Evolutionary conservation across 2,113 vertebrate species (phyloP).

Genomic region (Climacteris rufus): DNA sequence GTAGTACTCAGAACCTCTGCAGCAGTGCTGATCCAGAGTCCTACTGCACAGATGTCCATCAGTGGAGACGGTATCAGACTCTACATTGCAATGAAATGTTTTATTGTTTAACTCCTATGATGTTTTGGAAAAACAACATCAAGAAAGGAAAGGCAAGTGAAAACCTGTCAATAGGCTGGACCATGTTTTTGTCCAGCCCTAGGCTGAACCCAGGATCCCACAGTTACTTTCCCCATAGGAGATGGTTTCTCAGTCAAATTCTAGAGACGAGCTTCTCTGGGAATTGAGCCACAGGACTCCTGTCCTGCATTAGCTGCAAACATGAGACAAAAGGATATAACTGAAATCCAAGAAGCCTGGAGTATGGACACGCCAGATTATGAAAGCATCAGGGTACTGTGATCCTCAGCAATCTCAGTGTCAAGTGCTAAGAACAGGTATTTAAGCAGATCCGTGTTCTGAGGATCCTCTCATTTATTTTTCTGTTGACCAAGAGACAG

Average conservation of each 20-base stretch:
- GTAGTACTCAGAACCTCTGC: neutral
- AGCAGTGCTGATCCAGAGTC: neutral
- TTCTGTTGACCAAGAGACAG: neutral
- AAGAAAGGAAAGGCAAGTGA: neutral
- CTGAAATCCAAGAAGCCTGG: neutral
- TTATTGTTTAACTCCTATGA: neutral
- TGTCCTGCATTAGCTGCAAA: neutral
- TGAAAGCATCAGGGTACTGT: neutral
- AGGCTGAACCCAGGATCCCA: neutral
- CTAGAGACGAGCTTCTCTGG: neutral
- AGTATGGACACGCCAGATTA: neutral
- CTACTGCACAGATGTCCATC: neutral
- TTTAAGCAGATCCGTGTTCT: neutral
- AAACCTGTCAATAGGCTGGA: neutral
- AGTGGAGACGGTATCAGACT: neutral
- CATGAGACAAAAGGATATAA: neutral
- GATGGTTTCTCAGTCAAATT: neutral
- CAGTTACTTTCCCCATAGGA: neutral
- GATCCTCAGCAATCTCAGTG: neutral
- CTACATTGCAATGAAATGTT: rapidly evolving
- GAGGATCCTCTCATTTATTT: neutral
- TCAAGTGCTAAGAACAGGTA: neutral
- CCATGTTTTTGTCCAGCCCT: neutral
- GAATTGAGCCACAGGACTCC: neutral
- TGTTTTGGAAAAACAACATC: neutral